Base-by-base conservation (phyloP, 1,140 invertebrate genomes). In the Zaprionus davidi region DNA sequence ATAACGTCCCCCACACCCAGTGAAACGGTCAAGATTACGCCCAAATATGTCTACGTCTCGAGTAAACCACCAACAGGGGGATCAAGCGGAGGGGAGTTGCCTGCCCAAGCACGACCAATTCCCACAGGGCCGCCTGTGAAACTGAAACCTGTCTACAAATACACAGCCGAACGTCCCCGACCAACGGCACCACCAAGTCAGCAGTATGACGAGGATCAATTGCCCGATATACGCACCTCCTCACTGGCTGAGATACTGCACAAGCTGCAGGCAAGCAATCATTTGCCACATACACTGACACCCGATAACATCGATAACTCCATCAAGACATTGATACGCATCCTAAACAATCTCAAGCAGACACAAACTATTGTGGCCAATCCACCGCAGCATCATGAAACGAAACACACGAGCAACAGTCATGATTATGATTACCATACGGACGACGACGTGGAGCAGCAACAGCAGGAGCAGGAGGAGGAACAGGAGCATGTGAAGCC, bases 231-330 rank as follows among this genome's bases (percentile, higher is more conserved):
- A 68, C 74, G 77, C 7, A 91, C 88, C 17, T 93, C 93, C 6
- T 93, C 93, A 17, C 73, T 94, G 38, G 92, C 93, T 1, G 92
- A 93, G 56, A 93, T 96, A 28, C 81, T 96, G 13, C 94, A 94
- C 77, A 95, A 96, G 49, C 93, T 97, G 5, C 96, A 96, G 79
- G 92, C 96, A 5, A 95, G 95, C 69, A 96, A 97, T 92, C 94
- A 95, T 36, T 92, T 97, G 56, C 96, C 96, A 1, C 95, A 96
- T 73, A 95, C 94, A 12, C 93, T 97, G 3, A 96, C 95, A 26
- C 94, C 94, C 38, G 95, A 96, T 66, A 97, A 97, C 80, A 95
- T 97, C 28, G 96, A 96, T 68, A 95, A 95, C 46, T 97, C 96
- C 49, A 96, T 97, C 34, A 95, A 95, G 83, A 97, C 96, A 0